Evolutionary conservation across 2,113 vertebrate genomes (phyloP).

Genomic region (Myrmophylax atrothorax): DNA sequence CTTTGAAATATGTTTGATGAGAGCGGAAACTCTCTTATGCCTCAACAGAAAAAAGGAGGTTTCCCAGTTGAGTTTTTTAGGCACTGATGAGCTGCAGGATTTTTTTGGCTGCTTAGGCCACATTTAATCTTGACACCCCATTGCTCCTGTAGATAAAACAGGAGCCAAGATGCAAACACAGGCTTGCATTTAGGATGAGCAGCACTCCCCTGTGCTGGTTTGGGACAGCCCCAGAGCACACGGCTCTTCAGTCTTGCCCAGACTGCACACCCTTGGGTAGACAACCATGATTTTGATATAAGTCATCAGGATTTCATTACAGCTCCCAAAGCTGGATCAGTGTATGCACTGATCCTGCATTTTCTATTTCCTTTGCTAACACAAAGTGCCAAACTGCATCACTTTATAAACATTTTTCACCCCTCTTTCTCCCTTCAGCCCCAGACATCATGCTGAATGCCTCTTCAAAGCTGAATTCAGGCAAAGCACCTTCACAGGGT

Average conservation of each 20-base stretch:
- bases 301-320: background rate
- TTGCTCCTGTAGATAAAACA: background rate
- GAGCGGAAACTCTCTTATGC: background rate
- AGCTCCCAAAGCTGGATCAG: background rate
- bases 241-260: background rate
- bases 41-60: accelerated
- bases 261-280: background rate
- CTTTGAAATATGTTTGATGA: background rate
- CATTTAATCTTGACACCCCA: background rate
- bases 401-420: too few relatives aligned
- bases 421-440: background rate
- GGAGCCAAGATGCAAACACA: background rate
- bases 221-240: background rate
- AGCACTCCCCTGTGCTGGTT: background rate
- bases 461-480: background rate
- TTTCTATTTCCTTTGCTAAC: background rate
- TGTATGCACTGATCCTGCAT: background rate
- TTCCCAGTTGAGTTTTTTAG: background rate
- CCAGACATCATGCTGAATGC: background rate
- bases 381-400: background rate
- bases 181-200: background rate
- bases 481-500: accelerated
- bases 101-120: background rate
- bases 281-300: background rate
- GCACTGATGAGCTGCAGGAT: background rate